phyloP scores from a whole-genome alignment of 2,888 invertebrate genomes.

The Therioaphis trifolii region DNA sequence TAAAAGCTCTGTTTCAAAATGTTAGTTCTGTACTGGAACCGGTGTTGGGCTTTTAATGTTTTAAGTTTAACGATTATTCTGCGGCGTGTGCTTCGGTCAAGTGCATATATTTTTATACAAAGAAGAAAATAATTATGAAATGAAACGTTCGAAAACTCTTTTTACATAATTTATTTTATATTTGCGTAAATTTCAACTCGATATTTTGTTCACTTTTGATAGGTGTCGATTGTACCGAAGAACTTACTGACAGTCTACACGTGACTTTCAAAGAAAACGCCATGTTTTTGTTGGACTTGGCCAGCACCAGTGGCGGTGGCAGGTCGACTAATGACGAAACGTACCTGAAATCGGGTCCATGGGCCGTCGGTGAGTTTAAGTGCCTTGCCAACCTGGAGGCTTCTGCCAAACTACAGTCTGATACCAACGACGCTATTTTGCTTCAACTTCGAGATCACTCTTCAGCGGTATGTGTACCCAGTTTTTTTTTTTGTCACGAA shows the following conservation, averaged over 20 bases:
- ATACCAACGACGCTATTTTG: constrained; percentile 18
- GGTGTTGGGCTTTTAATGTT: no score
- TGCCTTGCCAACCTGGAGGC: not conserved
- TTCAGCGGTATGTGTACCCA: not conserved
- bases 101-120: no score
- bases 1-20: no score
- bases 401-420: constrained; percentile 4
- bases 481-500: no score
- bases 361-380: constrained; percentile 51
- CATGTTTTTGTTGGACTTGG: constrained; percentile 89
- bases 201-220: no score
- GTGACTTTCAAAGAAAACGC: constrained; percentile 92
- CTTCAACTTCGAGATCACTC: constrained; percentile 22
- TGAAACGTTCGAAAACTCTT: no score
- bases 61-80: no score
- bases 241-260: constrained; percentile 69
- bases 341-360: not conserved
- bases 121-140: no score
- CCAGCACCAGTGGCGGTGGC: constrained; percentile 71
- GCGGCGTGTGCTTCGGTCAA: no score
- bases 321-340: not conserved
- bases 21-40: no score
- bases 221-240: constrained; percentile 3
- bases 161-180: no score
- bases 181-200: no score